These are phyloP conservation scores for Syncerus caffer DNA, from an alignment of 2,797 vertebrate genomes.

Conservation along the genomic window DNA sequence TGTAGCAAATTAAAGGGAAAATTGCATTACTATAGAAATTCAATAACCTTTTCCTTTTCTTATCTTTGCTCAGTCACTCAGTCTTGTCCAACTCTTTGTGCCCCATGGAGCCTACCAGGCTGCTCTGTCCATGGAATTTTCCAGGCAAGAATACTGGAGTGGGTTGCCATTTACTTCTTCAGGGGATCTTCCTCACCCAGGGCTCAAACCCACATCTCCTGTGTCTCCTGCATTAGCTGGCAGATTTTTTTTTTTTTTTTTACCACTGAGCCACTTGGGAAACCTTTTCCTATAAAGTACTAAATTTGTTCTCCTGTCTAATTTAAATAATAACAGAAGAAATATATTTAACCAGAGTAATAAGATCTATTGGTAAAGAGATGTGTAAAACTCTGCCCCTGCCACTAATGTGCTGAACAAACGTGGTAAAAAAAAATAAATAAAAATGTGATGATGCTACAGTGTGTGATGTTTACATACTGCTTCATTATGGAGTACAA, in stretches of 20 bases:
- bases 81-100: not conserved
- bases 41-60: constrained; percentile 24
- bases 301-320: constrained; percentile 11
- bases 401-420: not conserved
- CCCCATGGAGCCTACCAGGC: too few species aligned
- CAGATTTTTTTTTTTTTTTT: too few species aligned
- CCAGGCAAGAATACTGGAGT: too few species aligned
- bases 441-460: not conserved
- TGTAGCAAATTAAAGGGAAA: constrained; percentile 4
- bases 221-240: too few species aligned
- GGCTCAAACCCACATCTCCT: too few species aligned
- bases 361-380: not conserved
- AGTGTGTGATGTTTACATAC: not conserved
- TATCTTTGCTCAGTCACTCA: not conserved
- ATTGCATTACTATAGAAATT: not conserved
- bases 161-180: too few species aligned
- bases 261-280: not conserved
- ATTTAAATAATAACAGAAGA: constrained; percentile 13
- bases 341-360: not conserved
- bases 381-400: not conserved
- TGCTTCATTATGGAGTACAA: not conserved
- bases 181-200: too few species aligned
- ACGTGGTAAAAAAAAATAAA: not conserved
- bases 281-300: not conserved
- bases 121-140: too few species aligned